Percentiles rank a stretch among this genome's conserved stretches.
Evolutionary conservation across 2,797 vertebrate species (phyloP).

Genomic region (Pantherophis alleghaniensis): DNA sequence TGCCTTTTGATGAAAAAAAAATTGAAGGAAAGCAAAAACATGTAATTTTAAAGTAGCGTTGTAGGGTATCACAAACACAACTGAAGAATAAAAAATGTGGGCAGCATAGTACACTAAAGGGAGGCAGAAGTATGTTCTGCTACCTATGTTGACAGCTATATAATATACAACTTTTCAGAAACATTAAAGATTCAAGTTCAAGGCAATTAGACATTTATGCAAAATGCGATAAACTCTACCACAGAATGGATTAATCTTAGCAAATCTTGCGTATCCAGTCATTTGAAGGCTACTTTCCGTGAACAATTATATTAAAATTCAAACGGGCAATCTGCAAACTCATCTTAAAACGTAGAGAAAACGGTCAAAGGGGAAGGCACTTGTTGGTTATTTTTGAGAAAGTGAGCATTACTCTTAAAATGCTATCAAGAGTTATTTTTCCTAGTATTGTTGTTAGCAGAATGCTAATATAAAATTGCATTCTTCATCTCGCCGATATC

Average conservation of each 20-base stretch:
- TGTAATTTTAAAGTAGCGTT: not conserved
- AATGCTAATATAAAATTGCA: not conserved
- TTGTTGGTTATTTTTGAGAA: not conserved
- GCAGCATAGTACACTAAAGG: not conserved
- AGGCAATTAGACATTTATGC: not conserved
- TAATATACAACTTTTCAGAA: not conserved
- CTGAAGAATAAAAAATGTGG: not conserved
- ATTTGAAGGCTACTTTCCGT: not conserved
- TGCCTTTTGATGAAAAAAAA: not conserved
- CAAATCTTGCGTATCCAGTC: not conserved
- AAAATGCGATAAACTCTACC: not conserved
- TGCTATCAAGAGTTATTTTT: not conserved
- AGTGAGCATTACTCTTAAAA: not conserved
- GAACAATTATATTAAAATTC: not conserved
- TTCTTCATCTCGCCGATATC: not conserved
- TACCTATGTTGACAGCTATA: not conserved
- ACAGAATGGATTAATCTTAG: not conserved
- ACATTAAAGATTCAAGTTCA: not conserved
- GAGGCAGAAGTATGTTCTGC: not conserved
- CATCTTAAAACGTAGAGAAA: not conserved
- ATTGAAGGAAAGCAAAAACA: not conserved
- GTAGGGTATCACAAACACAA: not conserved
- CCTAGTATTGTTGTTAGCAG: not conserved
- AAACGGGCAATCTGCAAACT: not conserved
- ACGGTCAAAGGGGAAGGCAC: not conserved